Conservation (phyloP, 2,113 vertebrate species). For the Pimephales promelas region DNA sequence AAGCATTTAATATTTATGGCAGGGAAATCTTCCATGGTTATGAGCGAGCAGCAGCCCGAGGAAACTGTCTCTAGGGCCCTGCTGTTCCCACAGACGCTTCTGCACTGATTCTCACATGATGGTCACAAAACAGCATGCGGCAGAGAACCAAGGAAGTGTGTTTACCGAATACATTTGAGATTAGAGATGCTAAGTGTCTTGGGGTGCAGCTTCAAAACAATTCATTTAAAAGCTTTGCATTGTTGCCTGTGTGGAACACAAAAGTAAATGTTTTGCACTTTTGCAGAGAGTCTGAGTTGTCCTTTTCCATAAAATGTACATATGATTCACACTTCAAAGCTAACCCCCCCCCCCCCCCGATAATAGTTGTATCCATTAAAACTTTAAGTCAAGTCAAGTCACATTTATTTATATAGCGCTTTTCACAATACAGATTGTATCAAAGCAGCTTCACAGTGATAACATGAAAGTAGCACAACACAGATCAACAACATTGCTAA, state of each 20-base stretch:
- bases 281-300: not conserved
- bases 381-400: too few relatives aligned
- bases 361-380: too few relatives aligned
- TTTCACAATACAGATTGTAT: too few relatives aligned
- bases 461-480: too few relatives aligned
- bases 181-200: not conserved
- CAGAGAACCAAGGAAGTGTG: not conserved
- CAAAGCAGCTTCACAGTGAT: too few relatives aligned
- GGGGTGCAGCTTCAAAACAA: not conserved
- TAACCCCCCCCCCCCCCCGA: too few relatives aligned
- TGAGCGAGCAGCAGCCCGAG: conserved; percentile 15
- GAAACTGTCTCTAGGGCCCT: not conserved
- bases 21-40: conserved; percentile 34
- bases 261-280: not conserved
- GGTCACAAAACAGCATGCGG: conserved; percentile 15
- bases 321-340: too few relatives aligned
- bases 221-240: not conserved
- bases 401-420: too few relatives aligned
- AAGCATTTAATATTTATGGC: conserved; percentile 51
- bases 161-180: not conserved
- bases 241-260: not conserved
- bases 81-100: conserved; percentile 28
- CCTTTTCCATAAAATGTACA: not conserved
- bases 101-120: not conserved
- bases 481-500: too few relatives aligned